These are phyloP conservation scores for Antigone vipio DNA, from an alignment of 2,113 vertebrate genomes.

Conservation along the genomic window DNA sequence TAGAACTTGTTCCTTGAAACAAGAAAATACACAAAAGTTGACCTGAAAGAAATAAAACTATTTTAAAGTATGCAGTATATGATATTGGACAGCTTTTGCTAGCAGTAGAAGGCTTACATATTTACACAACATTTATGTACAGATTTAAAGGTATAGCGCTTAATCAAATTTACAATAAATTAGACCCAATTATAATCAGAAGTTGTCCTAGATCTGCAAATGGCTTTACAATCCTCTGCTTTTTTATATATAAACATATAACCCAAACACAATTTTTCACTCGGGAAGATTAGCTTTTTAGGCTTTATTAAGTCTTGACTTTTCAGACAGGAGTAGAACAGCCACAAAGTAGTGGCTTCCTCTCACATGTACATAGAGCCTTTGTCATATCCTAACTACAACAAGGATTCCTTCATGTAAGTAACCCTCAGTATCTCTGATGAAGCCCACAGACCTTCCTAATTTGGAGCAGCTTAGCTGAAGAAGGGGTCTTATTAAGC, in stretches of 20 bases:
- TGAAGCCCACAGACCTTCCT: background rate
- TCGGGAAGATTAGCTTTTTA: background rate
- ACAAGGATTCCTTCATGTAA: background rate
- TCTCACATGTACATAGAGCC: background rate
- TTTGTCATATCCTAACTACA: background rate
- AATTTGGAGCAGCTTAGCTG: background rate
- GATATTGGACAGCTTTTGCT: background rate
- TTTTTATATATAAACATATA: background rate
- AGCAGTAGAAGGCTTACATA: background rate
- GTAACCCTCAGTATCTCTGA: background rate
- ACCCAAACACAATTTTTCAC: background rate
- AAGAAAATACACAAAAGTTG: background rate
- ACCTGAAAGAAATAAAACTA: background rate
- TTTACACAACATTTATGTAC: background rate
- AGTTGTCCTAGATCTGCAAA: background rate
- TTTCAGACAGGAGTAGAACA: background rate
- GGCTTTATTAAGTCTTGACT: background rate
- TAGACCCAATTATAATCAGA: background rate
- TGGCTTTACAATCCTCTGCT: background rate
- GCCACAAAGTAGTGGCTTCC: background rate
- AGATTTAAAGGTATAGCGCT: background rate
- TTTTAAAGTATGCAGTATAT: background rate
- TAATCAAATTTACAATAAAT: background rate
- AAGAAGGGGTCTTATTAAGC: background rate
- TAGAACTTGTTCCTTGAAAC: background rate